Conservation (phyloP, 2,797 vertebrate genomes). For the Hypotaenidia philippensis region DNA sequence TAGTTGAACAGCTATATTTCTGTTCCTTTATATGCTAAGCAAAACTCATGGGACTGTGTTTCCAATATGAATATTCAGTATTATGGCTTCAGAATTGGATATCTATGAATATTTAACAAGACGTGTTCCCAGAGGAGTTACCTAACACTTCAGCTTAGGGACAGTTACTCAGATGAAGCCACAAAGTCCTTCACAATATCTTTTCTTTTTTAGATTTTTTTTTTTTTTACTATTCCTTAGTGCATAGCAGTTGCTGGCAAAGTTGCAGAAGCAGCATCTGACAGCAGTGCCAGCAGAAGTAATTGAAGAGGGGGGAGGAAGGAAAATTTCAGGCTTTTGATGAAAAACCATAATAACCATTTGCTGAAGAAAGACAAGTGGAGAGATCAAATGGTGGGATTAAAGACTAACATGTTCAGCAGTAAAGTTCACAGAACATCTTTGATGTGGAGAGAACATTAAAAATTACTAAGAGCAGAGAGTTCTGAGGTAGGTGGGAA, state of each 20-base stretch:
- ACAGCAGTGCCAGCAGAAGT: neutral
- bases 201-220: neutral
- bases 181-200: neutral
- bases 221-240: neutral
- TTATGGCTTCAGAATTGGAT: neutral
- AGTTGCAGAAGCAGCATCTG: neutral
- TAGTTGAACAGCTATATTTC: neutral
- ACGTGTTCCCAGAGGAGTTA: neutral
- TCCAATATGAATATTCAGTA: neutral
- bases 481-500: neutral
- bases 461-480: neutral
- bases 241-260: neutral
- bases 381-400: neutral
- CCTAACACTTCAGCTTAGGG: neutral
- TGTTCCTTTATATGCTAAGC: neutral
- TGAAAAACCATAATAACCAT: neutral
- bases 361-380: neutral
- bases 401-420: neutral
- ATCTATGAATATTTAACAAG: conserved; percentile 21
- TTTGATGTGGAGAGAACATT: neutral
- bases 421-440: neutral
- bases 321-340: neutral
- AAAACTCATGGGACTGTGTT: neutral
- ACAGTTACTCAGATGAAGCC: neutral
- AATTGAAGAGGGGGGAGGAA: neutral